Conservation (phyloP, 2,797 vertebrate genomes). For the Ammospiza maritima region DNA sequence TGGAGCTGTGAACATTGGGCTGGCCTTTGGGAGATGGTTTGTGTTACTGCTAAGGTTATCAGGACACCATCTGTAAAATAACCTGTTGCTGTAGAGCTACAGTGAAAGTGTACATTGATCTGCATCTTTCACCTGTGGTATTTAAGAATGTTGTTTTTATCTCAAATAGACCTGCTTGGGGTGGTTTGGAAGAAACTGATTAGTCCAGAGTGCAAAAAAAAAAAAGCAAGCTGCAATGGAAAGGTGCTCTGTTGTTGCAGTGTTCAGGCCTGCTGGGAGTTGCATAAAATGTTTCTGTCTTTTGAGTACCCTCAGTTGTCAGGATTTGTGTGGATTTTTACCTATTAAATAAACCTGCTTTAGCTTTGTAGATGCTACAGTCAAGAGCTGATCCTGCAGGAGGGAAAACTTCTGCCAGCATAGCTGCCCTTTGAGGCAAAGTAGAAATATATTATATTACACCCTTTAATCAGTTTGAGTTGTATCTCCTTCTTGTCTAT, state of each 20-base stretch:
- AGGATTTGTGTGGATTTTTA: not conserved
- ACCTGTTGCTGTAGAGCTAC: not conserved
- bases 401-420: not conserved
- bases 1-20: not conserved
- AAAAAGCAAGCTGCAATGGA: not conserved
- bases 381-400: not conserved
- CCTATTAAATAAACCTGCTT: not conserved
- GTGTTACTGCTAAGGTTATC: not conserved
- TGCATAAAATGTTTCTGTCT: conserved; percentile 2
- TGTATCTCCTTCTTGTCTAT: not conserved
- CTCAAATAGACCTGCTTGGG: not conserved
- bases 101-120: not conserved
- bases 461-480: not conserved
- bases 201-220: not conserved
- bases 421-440: not conserved
- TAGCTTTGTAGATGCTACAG: not conserved
- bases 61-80: not conserved
- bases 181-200: not conserved
- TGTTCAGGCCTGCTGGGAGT: not conserved
- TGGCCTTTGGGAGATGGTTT: not conserved
- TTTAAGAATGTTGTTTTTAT: not conserved
- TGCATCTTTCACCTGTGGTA: not conserved
- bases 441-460: not conserved
- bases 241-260: not conserved
- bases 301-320: not conserved